Evolutionary conservation across 2,888 invertebrate species (phyloP), one percentile per base, ranked within the genome.

Genomic region (Acrobasis consociella): DNA sequence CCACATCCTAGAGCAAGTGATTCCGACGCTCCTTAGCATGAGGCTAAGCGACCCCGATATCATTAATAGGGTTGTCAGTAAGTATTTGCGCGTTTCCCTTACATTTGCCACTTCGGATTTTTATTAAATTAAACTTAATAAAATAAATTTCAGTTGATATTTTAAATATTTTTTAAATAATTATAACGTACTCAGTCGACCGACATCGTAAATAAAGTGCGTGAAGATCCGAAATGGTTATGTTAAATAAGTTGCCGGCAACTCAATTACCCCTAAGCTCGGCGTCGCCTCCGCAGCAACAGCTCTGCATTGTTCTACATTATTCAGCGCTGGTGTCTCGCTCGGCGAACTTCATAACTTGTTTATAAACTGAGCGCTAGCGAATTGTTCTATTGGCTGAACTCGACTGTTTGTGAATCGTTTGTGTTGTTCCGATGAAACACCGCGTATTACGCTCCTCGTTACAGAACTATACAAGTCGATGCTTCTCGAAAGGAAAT

Each of bases 21-120:
- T 99, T 70, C 98, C 98, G 0, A 94, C 99, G 69, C 93, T 99
- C 42, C 96, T 96, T 78, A 96, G 96, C 73, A 97, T 98, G 74
- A 95, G 96, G 67, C 94, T 98, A 58, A 95, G 95, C 69, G 98
- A 99, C 85, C 97, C 98, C 9, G 97, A 97, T 80, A 96, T 98
- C 74, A 95, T 97, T 70, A 94, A 96, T 83, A 95, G 97, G 84
- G 96, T 98, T 83, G 97, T 98, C 89, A 96, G 99, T 99, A 95
- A 97, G 98, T 97, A 92, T 74, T 62, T 17, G 60, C 61, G 38
- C 61, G 38, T 17, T 31, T 10, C 10, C n/a, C 58, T 38, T 46
- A 38, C 16, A 11, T 49, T 15, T 42, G 11, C 31, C 38, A 49
- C 37, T 49, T 62, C 49, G 49, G 37, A 49, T 55, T 8, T 49